Base-by-base conservation (phyloP, 2,113 vertebrate species). In the Raja brachyura region DNA sequence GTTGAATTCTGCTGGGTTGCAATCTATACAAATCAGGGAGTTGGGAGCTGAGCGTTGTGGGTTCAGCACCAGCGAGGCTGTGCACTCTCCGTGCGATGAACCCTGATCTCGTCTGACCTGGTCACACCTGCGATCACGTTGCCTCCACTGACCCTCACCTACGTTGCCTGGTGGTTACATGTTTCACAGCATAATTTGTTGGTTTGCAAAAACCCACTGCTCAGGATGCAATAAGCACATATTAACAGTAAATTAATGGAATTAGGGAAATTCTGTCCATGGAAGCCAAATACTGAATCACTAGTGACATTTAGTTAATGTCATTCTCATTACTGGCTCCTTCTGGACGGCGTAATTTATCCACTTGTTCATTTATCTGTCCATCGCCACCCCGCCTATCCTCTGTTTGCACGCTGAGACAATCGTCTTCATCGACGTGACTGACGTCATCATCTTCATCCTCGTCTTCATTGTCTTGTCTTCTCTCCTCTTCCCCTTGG, bases 331-430 rank as follows among this genome's bases (percentile, higher is more conserved):
- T 98, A 96, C 98, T 98, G 93, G 98, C 98, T 0, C 98, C 98
- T 94, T 99, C 98, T 0, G 98, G 98, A 94, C 97, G 96, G 93
- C 98, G 96, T 93, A 99, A 97, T 96, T 99, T 99, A 94, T 99
- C 98, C 94, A 98, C 98, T 93, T 97, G 98, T 96, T 99, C 98
- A 0, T 98, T 99, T 95, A 99, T 99, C 96, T 99, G 98, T 95
- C 98, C 98, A 0, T 99, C 98, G 0, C 98, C 98, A 1, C 98
- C 98, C 94, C 97, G 95, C 9, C 98, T 97, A 95, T 98, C 98
- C 96, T 98, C 98, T 25, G 97, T 96, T 96, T 99, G 98, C 93
- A 98, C 97, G 75, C 95, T 97, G 93, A 98, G 95, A 93, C 94
- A 95, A 25, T 97, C 97, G 76, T 97, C 98, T 93, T 97, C 97